Base-by-base conservation (phyloP, 2,797 vertebrate genomes). In the Sebastes ruberrimus region DNA sequence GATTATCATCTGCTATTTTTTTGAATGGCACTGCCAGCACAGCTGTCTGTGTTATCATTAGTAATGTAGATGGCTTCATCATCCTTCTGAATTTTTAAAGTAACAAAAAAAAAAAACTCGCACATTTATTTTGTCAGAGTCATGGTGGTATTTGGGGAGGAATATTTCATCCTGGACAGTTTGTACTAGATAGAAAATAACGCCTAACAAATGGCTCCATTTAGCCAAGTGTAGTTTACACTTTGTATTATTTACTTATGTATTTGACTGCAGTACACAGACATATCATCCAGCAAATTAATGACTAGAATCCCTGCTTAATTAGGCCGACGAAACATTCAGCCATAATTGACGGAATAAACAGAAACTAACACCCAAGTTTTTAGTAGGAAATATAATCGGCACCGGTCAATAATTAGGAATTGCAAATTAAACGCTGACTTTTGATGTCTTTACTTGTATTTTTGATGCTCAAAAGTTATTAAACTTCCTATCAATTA, bases 1-100 rank as follows among this genome's bases (percentile, higher is more conserved):
- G 71, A 91, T 90, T 89, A 89, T 78, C 83, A 46, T 82, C 76
- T 74, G 82, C 30, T 62, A 27, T 72, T 74, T 83, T 83, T 84
- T 61, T 56, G 25, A 49, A 83, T 59, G 14, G 65, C 60, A 11
- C 35, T 60, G 75, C 63, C 76, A 82, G 64, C 82, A 18, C 82
- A 84, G 84, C 80, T 86, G 84, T 77, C 67, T 78, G 76, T 62
- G 67, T 82, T 71, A 76, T 79, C 76, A 81, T 84, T 72, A 78
- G 23, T 68, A 67, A 73, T 76, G 74, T 59, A 60, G 42, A 82
- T 60, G 66, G 22, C 25, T 69, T 68, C 13, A 49, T 76, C 68
- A 62, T 86, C 62, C 22, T 63, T 71, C n/a, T 80, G 69, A 53
- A 25, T 83, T 76, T 78, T 30, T 30, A 30, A 30, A 30, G 30